phyloP scores from a whole-genome alignment of 2,113 vertebrate species.

The Lepus timidus region DNA sequence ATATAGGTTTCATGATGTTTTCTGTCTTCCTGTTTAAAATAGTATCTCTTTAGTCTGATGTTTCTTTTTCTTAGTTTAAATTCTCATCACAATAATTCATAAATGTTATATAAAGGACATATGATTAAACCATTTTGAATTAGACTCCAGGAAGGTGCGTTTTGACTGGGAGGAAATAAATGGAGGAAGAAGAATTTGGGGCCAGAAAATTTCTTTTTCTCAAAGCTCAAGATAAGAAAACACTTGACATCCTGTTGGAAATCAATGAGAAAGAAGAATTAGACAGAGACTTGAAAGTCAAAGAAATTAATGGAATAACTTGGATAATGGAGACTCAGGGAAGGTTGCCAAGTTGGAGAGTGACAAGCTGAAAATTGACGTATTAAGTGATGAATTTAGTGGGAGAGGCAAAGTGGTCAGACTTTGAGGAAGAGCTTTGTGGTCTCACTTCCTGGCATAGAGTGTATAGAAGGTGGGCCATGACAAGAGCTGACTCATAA shows the following conservation, averaged over 20 bases:
- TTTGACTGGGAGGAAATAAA: conserved; percentile 27
- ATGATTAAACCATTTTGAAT: conserved; percentile 14
- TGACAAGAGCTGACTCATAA: not conserved
- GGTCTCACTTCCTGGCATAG: not conserved
- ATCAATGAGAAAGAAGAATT: not conserved
- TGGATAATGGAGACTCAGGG: not conserved
- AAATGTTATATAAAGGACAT: not conserved
- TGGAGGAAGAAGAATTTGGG: not conserved
- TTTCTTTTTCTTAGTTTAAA: not conserved
- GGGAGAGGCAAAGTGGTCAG: not conserved
- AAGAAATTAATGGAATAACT: not conserved
- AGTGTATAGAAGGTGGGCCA: not conserved
- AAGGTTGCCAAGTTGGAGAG: not conserved
- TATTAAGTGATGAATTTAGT: not conserved
- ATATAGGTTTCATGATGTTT: not conserved
- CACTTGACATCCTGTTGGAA: not conserved
- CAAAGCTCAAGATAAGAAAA: conserved; percentile 17
- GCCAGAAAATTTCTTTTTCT: not conserved
- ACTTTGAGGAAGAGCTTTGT: not conserved
- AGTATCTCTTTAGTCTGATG: not conserved
- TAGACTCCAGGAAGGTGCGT: not conserved
- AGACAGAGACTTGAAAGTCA: not conserved
- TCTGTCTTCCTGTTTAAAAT: not conserved
- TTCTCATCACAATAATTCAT: not conserved
- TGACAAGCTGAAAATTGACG: not conserved